phyloP scores from a whole-genome alignment of 2,888 invertebrate genomes.

The Anoplius nigerrimus region DNA sequence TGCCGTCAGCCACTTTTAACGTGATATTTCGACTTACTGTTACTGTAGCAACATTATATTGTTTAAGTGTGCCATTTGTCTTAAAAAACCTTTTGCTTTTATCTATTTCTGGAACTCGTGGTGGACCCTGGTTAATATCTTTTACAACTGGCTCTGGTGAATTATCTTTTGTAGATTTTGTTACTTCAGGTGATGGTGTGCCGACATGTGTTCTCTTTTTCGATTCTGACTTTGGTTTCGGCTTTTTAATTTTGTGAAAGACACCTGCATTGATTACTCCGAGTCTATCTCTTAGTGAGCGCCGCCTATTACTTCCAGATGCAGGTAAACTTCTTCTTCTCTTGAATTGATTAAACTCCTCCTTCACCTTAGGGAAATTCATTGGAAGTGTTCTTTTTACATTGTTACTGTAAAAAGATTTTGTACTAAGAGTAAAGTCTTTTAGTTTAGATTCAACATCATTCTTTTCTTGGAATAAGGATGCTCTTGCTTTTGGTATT shows the following conservation, averaged over 20 bases:
- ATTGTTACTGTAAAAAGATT: conserved; percentile 63
- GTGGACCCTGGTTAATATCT: conserved; percentile 16
- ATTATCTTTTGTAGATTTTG: conserved; percentile 3
- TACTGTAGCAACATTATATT: conserved; percentile 60
- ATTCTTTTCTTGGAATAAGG: conserved; percentile 65
- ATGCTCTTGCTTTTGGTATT: conserved; percentile 64
- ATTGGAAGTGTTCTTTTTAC: not conserved
- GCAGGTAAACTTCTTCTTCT: conserved; percentile 44
- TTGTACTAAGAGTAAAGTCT: conserved; percentile 58
- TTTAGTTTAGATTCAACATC: conserved; percentile 30
- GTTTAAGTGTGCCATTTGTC: conserved; percentile 63
- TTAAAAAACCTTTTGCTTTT: conserved; percentile 75
- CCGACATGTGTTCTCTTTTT: conserved; percentile 18
- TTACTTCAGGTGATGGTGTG: not conserved
- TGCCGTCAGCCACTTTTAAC: conserved; percentile 68
- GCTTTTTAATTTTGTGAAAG: conserved; percentile 80
- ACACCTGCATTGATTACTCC: conserved; percentile 83
- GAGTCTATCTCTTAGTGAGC: conserved; percentile 70
- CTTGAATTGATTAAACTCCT: conserved; percentile 1
- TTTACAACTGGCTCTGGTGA: not conserved
- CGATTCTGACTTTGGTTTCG: conserved; percentile 74
- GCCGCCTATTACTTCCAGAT: conserved; percentile 43
- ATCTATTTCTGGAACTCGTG: conserved; percentile 52
- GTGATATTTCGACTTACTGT: conserved; percentile 73
- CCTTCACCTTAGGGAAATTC: not conserved